Base-by-base conservation (phyloP, 2,888 invertebrate species). In the Margaritifera margaritifera region DNA sequence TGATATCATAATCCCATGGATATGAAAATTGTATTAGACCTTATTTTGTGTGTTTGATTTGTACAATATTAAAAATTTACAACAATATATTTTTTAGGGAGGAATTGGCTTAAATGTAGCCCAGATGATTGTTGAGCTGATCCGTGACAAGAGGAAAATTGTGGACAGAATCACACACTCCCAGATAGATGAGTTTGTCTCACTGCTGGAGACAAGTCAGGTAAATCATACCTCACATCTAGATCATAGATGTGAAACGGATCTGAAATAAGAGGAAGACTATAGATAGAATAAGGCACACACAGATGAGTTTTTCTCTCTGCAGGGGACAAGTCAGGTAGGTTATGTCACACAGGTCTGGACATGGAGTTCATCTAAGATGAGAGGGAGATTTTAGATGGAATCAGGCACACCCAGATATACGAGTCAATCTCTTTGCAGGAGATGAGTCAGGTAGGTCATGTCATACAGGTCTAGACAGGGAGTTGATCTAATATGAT, bases 51-150 rank as follows among this genome's bases (percentile, higher is more conserved):
- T 11, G 42, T 11, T 42, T 42, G 11, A 15, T 42, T 11, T 42
- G 42, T 42, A 42, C 42, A 42, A 42, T 42, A 42, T 42, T 42
- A 2, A 42, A 42, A 8, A 11, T 11, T 42, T 15, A 42, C 15
- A 42, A 4, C 15, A 3, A 42, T 62, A n/a, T 60, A 19, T 22
- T 67, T 69, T 74, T 8, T 80, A 90, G 89, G 89, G 89, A 20
- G 89, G 89, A 27, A 89, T 90, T 19, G 89, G 89, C n/a, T 75
- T 90, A 63, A 88, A 89, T 66, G 88, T 89, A 22, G 88, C 88
- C 1, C 87, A 89, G 76, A 90, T 90, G 88, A 87, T 89, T 50
- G 88, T 89, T 24, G 89, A 90, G 66, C 76, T 90, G 62, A 88
- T 89, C 54, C 61, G 88, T 62, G 89, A 90, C 78, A 90, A 90